phyloP scores from a whole-genome alignment of 2,888 invertebrate species.

The Aelia acuminata region DNA sequence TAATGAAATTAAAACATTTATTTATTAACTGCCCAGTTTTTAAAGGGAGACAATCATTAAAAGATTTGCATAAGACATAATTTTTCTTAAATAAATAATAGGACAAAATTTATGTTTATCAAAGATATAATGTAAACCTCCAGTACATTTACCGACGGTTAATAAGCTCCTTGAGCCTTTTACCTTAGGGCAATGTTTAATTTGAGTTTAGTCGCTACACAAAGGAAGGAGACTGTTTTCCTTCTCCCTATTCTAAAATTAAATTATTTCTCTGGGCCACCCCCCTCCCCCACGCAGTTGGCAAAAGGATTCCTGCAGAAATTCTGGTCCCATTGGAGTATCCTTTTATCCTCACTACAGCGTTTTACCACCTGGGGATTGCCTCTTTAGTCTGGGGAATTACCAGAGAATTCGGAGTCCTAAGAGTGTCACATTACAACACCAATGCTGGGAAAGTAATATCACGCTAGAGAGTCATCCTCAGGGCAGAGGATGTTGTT shows the following conservation, averaged over 20 bases:
- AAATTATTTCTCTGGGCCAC: background rate
- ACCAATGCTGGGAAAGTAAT: background rate
- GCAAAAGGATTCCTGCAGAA: conserved; percentile 10
- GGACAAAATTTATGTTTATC: background rate
- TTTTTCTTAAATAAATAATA: background rate
- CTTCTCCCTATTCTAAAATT: background rate
- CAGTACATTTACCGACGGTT: background rate
- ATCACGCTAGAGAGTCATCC: background rate
- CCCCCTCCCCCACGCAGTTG: background rate
- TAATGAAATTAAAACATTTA: background rate
- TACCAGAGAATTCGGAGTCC: background rate
- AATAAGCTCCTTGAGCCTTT: background rate
- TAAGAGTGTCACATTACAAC: background rate
- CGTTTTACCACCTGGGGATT: background rate
- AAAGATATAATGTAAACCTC: background rate
- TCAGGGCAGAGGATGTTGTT: no score
- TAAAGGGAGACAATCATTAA: background rate
- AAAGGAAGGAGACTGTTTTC: conserved; percentile 5
- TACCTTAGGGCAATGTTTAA: conserved; percentile 1
- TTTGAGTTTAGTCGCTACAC: background rate
- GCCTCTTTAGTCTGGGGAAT: background rate
- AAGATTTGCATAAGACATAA: background rate
- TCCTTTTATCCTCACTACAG: background rate
- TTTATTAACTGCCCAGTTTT: background rate
- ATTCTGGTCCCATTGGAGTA: background rate